Evolutionary conservation across 1,140 invertebrate species (phyloP).

Genomic region (Rhagoletis zephyria): DNA sequence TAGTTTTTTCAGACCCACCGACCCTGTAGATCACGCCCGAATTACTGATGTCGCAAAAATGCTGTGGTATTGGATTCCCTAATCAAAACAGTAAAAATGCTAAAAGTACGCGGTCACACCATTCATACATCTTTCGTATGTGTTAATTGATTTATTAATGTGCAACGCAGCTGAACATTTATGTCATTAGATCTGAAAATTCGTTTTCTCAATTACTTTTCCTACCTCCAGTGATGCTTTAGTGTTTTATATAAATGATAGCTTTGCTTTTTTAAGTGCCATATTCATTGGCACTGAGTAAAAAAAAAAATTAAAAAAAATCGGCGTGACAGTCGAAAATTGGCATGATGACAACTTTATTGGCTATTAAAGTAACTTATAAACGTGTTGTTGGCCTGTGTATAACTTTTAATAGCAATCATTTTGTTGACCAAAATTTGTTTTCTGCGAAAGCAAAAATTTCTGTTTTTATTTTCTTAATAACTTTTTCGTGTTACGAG

Average conservation of each 20-base stretch:
- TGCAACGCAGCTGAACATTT: background rate
- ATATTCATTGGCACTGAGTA: background rate
- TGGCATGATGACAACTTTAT: constrained; percentile 49
- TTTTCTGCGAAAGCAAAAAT: constrained; percentile 41
- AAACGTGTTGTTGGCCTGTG: background rate
- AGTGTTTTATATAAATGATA: background rate
- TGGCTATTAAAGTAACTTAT: constrained; percentile 27
- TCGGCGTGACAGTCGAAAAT: constrained; percentile 35
- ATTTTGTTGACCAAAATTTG: background rate
- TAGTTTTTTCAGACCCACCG: no score
- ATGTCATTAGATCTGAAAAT: background rate
- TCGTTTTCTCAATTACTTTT: background rate
- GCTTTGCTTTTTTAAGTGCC: background rate
- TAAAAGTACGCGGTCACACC: no score
- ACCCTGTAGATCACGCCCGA: no score
- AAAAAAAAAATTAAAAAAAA: background rate
- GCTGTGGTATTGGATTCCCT: no score
- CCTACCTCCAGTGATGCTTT: background rate
- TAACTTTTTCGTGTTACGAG: constrained; percentile 19
- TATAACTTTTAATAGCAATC: background rate
- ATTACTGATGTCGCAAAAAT: no score
- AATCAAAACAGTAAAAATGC: no score
- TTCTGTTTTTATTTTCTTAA: constrained; percentile 16
- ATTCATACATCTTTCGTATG: background rate
- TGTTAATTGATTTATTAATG: constrained; percentile 33